A percentile compares a stretch with the other conserved stretches of the same genome.
These are phyloP conservation scores for Synaphobranchus kaupii DNA, from an alignment of 2,797 vertebrate species.

Conservation along the genomic window DNA sequence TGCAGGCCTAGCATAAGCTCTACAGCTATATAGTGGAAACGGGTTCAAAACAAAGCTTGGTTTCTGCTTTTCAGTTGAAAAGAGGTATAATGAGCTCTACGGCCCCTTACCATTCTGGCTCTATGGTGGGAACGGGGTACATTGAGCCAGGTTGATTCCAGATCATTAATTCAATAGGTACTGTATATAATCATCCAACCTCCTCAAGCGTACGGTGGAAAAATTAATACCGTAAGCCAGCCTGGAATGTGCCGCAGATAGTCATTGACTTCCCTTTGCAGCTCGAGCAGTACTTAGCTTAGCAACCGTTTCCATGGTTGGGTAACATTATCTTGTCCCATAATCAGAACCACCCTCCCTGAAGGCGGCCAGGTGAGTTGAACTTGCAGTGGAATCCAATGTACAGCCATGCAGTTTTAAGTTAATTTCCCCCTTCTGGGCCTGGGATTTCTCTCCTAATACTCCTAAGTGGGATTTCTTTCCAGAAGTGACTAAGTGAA, in stretches of 20 bases:
- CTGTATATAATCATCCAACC: no score
- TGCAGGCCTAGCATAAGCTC: background rate
- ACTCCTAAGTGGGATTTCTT: background rate
- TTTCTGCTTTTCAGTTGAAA: background rate
- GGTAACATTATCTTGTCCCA: background rate
- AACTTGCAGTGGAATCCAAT: background rate
- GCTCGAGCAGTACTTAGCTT: background rate
- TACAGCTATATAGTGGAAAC: background rate
- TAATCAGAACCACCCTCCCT: background rate
- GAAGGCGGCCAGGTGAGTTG: background rate
- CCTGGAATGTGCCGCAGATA: no score
- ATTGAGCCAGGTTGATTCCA: no score
- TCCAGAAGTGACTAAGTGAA: background rate
- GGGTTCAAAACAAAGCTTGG: background rate
- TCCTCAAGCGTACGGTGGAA: no score
- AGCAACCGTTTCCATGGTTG: background rate
- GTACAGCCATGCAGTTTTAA: background rate
- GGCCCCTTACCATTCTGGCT: no score
- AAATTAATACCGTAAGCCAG: no score
- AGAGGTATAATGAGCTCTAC: background rate
- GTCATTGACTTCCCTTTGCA: no score
- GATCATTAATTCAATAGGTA: no score
- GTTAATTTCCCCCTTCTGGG: background rate
- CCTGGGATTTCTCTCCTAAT: background rate
- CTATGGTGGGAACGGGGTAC: no score